Evolutionary conservation across 2,888 invertebrate species (phyloP), one percentile per base, ranked within the genome.

Genomic region (Chrysotoxum bicinctum): DNA sequence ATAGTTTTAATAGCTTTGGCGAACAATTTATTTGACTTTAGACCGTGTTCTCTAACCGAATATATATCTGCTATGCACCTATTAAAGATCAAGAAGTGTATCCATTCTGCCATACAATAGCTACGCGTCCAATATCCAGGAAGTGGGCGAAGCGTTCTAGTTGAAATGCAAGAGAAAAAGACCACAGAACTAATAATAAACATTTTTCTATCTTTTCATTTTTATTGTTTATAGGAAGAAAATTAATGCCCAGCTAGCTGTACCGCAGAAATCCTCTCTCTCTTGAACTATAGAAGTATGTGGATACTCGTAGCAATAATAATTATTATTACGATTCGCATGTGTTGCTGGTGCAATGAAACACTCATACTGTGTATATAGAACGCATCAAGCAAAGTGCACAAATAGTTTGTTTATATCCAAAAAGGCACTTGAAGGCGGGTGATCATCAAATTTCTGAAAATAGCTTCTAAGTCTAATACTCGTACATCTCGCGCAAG

Each of bases 281-380:
- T 37, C 37, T 58, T 40, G 72, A 68, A 72, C 58, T 37, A 43
- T 43, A 16, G 19, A 21, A 3, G 1, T 23, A 30, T 14, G 3
- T 26, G 14, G 23, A 23, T 35, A 35, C 35, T 37, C 35, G 21
- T 21, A 35, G 76, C 7, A 64, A 58, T 58, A 80, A 85, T 85
- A 73, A 85, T 80, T 72, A 75, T 75, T 84, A 84, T 77, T 81
- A 85, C 69, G 85, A 81, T 85, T 85, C 68, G 72, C 80, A 85
- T 85, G 76, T 85, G 85, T 48, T 54, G 35, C 30, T 69, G 62
- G 35, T 69, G 64, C 54, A 85, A 62, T 73, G 70, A 75, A 58
- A 56, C 35, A 43, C 52, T 43, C 48, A 23, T 23, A 73, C 54
- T 68, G 62, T 68, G 68, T 50, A 23, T 14, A 12, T 3, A 23